These are phyloP conservation scores for Leiothrix lutea DNA, from an alignment of 2,113 vertebrate genomes.

Conservation along the genomic window DNA sequence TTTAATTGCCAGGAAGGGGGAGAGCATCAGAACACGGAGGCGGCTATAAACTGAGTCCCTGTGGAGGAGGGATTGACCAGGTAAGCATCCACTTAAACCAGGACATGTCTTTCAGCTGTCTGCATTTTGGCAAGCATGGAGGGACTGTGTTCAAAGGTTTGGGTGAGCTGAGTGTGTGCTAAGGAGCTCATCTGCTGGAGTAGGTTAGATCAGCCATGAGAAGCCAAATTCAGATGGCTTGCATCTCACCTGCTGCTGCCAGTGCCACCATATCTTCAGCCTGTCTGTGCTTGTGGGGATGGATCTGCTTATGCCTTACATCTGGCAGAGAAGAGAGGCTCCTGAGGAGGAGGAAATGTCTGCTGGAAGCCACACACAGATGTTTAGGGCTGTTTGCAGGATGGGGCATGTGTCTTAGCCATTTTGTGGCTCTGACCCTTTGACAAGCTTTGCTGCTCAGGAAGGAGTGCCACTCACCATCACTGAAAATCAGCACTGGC, in stretches of 20 bases:
- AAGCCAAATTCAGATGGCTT: background rate
- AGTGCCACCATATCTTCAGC: background rate
- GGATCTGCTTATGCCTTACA: background rate
- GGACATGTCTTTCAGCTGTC: background rate
- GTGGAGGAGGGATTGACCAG: background rate
- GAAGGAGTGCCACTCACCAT: background rate
- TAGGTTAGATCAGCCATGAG: background rate
- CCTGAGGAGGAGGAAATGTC: background rate
- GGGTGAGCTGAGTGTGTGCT: background rate
- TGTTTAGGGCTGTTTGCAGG: background rate
- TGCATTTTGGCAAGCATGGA: background rate
- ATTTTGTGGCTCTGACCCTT: background rate
- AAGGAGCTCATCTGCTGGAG: background rate
- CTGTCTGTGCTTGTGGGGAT: background rate
- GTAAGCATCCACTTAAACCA: background rate
- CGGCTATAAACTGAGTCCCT: accelerated
- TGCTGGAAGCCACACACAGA: background rate
- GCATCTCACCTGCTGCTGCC: background rate
- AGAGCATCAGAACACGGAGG: accelerated
- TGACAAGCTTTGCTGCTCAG: background rate
- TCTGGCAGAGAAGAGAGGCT: background rate
- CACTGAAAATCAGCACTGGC: background rate
- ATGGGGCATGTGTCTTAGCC: accelerated
- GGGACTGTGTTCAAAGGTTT: background rate
- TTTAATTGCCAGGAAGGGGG: background rate